Conservation (phyloP, 2,888 invertebrate genomes). For the Oligia strigilis region DNA sequence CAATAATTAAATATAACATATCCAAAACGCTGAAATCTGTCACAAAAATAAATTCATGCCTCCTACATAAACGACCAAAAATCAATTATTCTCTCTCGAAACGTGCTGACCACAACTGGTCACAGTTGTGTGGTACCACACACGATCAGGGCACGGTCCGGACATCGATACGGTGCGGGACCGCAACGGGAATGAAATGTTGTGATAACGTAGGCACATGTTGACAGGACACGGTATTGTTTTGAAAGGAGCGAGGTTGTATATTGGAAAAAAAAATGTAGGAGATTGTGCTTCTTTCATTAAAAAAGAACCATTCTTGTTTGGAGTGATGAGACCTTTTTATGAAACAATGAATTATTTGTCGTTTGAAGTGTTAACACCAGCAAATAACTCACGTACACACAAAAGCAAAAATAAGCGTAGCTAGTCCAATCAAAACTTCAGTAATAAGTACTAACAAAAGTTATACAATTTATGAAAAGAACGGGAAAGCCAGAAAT, state of each 20-base stretch:
- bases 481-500: too few relatives aligned
- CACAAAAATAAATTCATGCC: constrained; percentile 29
- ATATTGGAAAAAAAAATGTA: background rate
- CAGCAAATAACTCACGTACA: background rate
- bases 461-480: background rate
- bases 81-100: constrained; percentile 56
- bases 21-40: constrained; percentile 1
- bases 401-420: background rate
- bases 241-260: background rate
- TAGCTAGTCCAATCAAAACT: background rate
- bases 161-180: constrained; percentile 37
- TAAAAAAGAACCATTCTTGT: background rate
- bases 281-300: background rate
- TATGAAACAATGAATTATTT: background rate
- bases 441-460: background rate
- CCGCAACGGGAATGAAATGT: constrained; percentile 50
- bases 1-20: constrained; percentile 10
- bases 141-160: constrained; percentile 34
- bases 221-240: background rate
- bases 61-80: constrained; percentile 34
- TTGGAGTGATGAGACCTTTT: background rate
- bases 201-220: constrained; percentile 33
- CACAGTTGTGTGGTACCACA: constrained; percentile 44
- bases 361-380: too few relatives aligned
- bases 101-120: constrained; percentile 46